Conservation (phyloP, 2,888 invertebrate genomes). For the Drosophila picticornis region DNA sequence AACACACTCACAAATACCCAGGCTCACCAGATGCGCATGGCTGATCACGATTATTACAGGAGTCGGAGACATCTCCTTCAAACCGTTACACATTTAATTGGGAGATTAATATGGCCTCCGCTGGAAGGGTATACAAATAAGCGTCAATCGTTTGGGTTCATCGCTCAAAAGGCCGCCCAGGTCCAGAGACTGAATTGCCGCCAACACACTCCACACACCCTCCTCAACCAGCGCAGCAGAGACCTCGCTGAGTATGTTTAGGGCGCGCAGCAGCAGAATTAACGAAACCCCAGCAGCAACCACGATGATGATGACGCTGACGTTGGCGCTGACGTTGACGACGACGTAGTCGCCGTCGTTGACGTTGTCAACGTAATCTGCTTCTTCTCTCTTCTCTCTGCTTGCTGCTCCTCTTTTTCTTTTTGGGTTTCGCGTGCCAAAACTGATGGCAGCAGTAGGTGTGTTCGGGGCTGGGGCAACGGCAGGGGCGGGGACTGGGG, state of each 20-base stretch:
- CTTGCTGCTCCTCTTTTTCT: constrained; percentile 6
- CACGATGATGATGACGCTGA: constrained; percentile 29
- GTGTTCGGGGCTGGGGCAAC: neutral
- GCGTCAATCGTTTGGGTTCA: constrained; percentile 67
- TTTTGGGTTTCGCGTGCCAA: constrained; percentile 23
- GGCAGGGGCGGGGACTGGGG: neutral
- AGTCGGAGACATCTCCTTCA: neutral
- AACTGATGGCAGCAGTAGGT: neutral
- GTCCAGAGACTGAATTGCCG: constrained; percentile 26
- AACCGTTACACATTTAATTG: neutral
- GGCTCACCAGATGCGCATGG: neutral
- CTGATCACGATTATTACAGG: neutral
- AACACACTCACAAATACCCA: neutral
- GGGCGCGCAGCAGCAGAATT: constrained; percentile 17
- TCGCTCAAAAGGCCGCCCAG: constrained; percentile 69
- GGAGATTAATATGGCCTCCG: neutral
- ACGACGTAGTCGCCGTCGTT: constrained; percentile 32
- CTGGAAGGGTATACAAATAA: constrained; percentile 40
- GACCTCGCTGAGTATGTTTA: neutral
- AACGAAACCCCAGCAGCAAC: constrained; percentile 48
- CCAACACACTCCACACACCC: neutral
- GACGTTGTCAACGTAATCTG: constrained; percentile 67
- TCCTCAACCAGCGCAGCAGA: neutral
- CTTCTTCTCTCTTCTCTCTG: constrained; percentile 24
- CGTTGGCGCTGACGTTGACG: constrained; percentile 25